Conservation (phyloP, 2,888 invertebrate species). For the Phorcus lineatus region DNA sequence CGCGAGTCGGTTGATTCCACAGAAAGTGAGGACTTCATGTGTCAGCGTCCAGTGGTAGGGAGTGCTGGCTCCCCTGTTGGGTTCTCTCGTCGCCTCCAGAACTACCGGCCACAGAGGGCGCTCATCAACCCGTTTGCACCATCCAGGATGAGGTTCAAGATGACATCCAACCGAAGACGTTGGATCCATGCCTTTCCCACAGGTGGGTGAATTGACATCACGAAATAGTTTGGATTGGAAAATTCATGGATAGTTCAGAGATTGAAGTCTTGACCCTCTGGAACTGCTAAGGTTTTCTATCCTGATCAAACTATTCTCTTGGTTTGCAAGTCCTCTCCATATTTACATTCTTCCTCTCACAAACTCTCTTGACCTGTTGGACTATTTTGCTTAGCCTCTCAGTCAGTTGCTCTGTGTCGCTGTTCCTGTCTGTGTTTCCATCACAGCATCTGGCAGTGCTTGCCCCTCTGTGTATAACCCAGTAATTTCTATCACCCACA, state of each 20-base stretch:
- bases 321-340: too few relatives aligned
- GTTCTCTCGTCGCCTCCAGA: constrained; percentile 53
- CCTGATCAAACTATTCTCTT: not conserved
- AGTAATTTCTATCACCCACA: too few relatives aligned
- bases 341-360: too few relatives aligned
- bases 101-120: constrained; percentile 74
- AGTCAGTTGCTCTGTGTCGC: too few relatives aligned
- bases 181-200: constrained; percentile 99
- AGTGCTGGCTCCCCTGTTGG: constrained; percentile 70
- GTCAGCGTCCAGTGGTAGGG: constrained; percentile 62
- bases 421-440: too few relatives aligned
- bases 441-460: too few relatives aligned
- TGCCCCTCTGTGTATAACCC: too few relatives aligned
- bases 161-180: constrained; percentile 93
- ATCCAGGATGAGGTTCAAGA: constrained; percentile 95
- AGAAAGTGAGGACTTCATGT: constrained; percentile 54
- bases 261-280: not conserved
- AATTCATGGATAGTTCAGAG: not conserved
- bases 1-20: constrained; percentile 49
- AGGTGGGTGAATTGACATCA: constrained; percentile 40
- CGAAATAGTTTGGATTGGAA: not conserved
- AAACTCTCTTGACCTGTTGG: too few relatives aligned
- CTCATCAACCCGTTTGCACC: constrained; percentile 98
- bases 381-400: too few relatives aligned
- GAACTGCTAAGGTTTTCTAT: not conserved